Evolutionary conservation across 2,888 invertebrate genomes (phyloP).

Genomic region (Cyclophora punctaria): DNA sequence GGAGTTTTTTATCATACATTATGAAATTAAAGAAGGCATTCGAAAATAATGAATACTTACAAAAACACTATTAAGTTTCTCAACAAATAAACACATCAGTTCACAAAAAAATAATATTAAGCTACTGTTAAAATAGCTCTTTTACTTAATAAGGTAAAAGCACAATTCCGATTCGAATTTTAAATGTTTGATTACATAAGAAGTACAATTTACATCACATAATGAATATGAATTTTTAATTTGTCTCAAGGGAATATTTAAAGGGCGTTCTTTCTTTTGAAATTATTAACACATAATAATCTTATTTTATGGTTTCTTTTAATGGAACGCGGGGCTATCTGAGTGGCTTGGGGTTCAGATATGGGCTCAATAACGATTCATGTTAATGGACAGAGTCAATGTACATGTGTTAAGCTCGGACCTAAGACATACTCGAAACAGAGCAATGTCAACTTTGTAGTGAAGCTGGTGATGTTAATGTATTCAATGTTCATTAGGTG

Average conservation of each 20-base stretch:
- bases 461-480: no score
- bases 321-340: constrained; percentile 67
- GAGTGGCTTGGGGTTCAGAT: constrained; percentile 52
- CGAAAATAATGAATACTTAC: no score
- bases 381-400: constrained; percentile 57
- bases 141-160: constrained; percentile 41
- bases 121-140: constrained; percentile 37
- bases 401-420: constrained; percentile 29
- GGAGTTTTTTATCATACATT: not conserved
- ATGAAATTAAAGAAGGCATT: no score
- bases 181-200: constrained; percentile 31
- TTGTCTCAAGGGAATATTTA: constrained; percentile 38
- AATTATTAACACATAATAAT: constrained; percentile 75
- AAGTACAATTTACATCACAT: constrained; percentile 34
- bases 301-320: constrained; percentile 71
- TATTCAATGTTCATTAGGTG: no score
- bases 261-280: constrained; percentile 54
- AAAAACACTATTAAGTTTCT: no score
- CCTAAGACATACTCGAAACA: no score
- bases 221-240: constrained; percentile 52
- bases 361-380: constrained; percentile 58
- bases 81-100: no score
- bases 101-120: constrained; percentile 22
- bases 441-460: no score
- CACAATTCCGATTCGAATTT: constrained; percentile 36